These are phyloP conservation scores for Bruchidius siliquastri DNA, from an alignment of 2,888 invertebrate species.

Conservation along the genomic window DNA sequence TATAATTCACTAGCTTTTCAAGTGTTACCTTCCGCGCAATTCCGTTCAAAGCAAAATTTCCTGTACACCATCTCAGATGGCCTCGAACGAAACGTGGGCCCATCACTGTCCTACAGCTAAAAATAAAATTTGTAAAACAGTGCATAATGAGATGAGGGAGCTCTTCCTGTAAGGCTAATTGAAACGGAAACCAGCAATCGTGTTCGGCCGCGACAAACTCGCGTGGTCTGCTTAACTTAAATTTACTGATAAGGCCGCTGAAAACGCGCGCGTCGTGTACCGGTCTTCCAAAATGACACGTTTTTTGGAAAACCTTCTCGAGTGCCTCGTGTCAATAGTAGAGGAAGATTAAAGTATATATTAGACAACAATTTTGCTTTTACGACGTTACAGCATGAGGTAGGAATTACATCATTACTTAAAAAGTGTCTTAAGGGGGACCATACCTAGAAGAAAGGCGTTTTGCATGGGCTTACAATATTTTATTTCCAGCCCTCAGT, in stretches of 20 bases:
- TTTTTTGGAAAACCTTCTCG: not conserved
- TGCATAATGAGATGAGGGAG: conserved; percentile 50
- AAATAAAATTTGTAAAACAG: conserved; percentile 49
- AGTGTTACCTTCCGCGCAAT: no score
- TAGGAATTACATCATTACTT: no score
- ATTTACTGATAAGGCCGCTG: conserved; percentile 34
- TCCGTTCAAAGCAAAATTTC: not conserved
- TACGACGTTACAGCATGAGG: not conserved
- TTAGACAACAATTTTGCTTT: not conserved
- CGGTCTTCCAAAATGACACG: not conserved
- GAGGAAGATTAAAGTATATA: not conserved
- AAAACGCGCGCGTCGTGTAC: not conserved
- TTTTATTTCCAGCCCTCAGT: no score
- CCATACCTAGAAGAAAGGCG: no score
- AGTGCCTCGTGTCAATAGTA: not conserved
- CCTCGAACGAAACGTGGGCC: conserved; percentile 12
- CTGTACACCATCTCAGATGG: not conserved
- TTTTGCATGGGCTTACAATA: no score
- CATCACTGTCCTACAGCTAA: conserved; percentile 29
- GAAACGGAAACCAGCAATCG: conserved; percentile 50
- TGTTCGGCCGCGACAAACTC: conserved; percentile 42
- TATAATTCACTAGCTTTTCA: no score
- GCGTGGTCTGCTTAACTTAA: conserved; percentile 38
- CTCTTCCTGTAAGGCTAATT: conserved; percentile 48
- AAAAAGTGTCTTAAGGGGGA: no score